phyloP scores from a whole-genome alignment of 2,888 invertebrate species.

The Drosophila pseudotakahashii region DNA sequence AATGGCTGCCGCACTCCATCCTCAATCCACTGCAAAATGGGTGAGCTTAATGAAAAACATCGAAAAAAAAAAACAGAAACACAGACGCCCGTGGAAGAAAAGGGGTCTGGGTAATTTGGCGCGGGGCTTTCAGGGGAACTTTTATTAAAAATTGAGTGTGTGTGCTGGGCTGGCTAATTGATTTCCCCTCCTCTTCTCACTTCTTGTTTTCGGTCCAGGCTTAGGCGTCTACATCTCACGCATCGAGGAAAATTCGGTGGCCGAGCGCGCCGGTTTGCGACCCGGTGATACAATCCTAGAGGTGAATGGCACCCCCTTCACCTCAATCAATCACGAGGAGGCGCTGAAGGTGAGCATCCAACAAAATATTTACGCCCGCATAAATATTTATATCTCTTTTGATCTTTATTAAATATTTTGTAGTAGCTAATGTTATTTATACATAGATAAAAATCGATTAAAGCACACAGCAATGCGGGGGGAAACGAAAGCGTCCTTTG shows the following conservation, averaged over 20 bases:
- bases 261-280: constrained; percentile 93
- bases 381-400: constrained; percentile 30
- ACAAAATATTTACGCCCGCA: constrained; percentile 24
- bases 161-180: constrained; percentile 59
- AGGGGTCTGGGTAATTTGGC: constrained; percentile 13
- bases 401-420: constrained; percentile 36
- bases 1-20: constrained; percentile 58
- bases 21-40: constrained; percentile 55
- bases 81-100: constrained; percentile 6
- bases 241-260: constrained; percentile 95
- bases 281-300: constrained; percentile 97
- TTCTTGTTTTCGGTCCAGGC: constrained; percentile 85
- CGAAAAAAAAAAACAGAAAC: constrained; percentile 16
- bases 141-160: constrained; percentile 67
- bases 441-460: constrained; percentile 56
- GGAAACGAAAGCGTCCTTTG: not conserved
- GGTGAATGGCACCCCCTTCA: constrained; percentile 97
- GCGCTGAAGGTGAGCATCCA: constrained; percentile 91
- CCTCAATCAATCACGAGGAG: constrained; percentile 95
- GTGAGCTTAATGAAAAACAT: constrained; percentile 52
- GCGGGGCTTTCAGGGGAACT: constrained; percentile 10
- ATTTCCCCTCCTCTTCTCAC: constrained; percentile 40
- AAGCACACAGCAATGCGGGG: constrained; percentile 48
- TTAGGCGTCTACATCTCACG: constrained; percentile 96
- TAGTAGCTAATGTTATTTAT: constrained; percentile 60